phyloP scores from a whole-genome alignment of 2,113 vertebrate species.

The Lates calcarifer region DNA sequence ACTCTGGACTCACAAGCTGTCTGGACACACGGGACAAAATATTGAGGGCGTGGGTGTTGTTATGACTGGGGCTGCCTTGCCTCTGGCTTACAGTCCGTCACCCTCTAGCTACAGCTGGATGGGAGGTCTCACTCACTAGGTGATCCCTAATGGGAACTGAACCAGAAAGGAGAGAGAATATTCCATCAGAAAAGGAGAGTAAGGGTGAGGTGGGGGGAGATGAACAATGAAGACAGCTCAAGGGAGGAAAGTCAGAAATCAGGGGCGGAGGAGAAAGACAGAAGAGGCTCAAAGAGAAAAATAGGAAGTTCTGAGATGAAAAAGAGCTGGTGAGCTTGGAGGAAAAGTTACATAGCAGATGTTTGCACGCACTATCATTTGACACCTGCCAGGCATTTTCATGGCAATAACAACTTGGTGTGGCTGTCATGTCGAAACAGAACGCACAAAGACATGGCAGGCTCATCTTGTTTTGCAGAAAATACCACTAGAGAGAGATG shows the following conservation, averaged over 20 bases:
- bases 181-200: no score
- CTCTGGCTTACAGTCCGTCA: not conserved
- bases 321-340: not conserved
- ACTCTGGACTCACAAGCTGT: not conserved
- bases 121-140: conserved; percentile 4
- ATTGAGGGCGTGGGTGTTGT: no score
- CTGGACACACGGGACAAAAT: not conserved
- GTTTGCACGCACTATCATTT: conserved; percentile 13
- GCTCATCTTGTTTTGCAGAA: not conserved
- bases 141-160: not conserved
- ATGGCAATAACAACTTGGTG: conserved; percentile 5
- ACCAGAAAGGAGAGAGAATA: not conserved
- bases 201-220: not conserved
- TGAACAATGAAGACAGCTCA: conserved; percentile 22
- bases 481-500: not conserved
- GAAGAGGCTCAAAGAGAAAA: not conserved
- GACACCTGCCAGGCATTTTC: conserved; percentile 23
- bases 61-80: no score
- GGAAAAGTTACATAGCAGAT: conserved; percentile 6
- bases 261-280: not conserved
- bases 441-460: not conserved
- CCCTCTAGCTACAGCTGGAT: not conserved
- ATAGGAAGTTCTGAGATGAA: conserved; percentile 13
- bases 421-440: conserved; percentile 20
- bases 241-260: conserved; percentile 20